Evolutionary conservation across 2,888 invertebrate species (phyloP), one percentile per base, ranked within the genome.

Genomic region (Caenorhabditis sp.): DNA sequence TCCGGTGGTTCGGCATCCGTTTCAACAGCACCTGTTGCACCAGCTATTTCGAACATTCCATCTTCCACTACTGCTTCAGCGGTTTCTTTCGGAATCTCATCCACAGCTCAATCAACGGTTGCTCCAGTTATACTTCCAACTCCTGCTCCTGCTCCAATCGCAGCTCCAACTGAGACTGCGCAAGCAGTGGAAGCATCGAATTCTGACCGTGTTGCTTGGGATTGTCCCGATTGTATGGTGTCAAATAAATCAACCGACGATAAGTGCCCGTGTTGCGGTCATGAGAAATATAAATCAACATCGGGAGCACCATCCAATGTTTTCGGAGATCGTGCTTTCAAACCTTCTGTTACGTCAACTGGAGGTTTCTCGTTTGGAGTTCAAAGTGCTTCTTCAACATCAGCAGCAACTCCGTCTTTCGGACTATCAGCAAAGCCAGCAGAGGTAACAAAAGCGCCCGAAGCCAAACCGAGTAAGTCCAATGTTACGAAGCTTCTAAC

Each of bases 291-390:
- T 43, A 43, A 36, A 3, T 55, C 69, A 12, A 49, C 66, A 12
- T 43, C 43, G 2, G 21, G 19, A n/a, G n/a, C 59, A 4, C 36
- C 63, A 10, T 53, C 63, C 14, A 74, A 66, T 50, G 69, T 69
- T n/a, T 74, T 74, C 36, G 74, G 74, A 58, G 60, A 43, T 36
- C 54, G 66, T 1, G 74, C 74, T 0, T 74, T 74, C 64, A 74
- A 74, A 37, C 74, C 74, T 27, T 1, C 43, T 0, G 24, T 61
- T 10, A 3, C 66, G 10, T 31, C 10, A 0, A n/a, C 66, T 17
- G 24, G 50, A 10, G 36, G 55, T 6, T 6, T 64, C 10, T 24
- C 49, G 1, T 73, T 73, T 37, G 73, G 73, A 66, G 19, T 62
- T 21, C 54, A 23, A 5, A 31, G 10, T 31, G 4, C 31, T 31